These are phyloP conservation scores for Lordiphosa stackelbergi DNA, from an alignment of 1,140 invertebrate species.

Conservation along the genomic window DNA sequence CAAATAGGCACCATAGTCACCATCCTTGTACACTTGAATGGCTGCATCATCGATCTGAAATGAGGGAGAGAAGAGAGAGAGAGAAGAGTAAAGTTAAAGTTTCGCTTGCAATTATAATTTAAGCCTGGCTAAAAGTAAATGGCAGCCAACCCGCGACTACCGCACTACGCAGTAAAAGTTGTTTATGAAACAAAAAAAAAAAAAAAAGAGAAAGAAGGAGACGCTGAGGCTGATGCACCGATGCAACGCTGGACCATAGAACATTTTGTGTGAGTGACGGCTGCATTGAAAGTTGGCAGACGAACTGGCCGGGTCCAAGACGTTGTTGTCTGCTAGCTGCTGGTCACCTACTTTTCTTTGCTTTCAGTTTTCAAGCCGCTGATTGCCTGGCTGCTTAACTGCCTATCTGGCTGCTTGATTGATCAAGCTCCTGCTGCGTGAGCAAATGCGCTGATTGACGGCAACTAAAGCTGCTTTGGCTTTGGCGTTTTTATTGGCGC, in stretches of 20 bases:
- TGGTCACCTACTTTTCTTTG: conserved; percentile 71
- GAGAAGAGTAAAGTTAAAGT: conserved; percentile 16
- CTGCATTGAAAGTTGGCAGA: conserved; percentile 64
- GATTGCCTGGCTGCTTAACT: conserved; percentile 15
- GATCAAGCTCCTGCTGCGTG: conserved; percentile 69
- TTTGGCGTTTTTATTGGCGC: conserved; percentile 60
- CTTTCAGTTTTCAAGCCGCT: conserved; percentile 52
- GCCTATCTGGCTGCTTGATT: conserved; percentile 43
- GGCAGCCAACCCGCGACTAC: conserved; percentile 46
- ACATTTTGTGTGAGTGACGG: conserved; percentile 34
- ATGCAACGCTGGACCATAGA: conserved; percentile 43
- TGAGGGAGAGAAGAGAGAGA: conserved; percentile 14
- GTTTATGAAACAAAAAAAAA: conserved; percentile 53
- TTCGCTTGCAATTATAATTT: conserved; percentile 58
- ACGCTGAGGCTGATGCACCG: conserved; percentile 24
- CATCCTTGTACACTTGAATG: conserved; percentile 96
- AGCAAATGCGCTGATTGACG: conserved; percentile 67
- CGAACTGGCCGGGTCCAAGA: too few relatives aligned
- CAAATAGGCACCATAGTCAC: conserved; percentile 96
- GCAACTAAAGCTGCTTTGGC: conserved; percentile 10
- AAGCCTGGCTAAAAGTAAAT: conserved; percentile 60
- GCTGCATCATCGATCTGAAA: conserved; percentile 97
- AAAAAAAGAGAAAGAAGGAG: conserved; percentile 20
- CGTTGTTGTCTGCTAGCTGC: conserved; percentile 15
- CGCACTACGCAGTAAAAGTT: conserved; percentile 73